A percentile compares a stretch with the other conserved stretches of the same genome.
Conservation (phyloP, 2,888 invertebrate species). For the Andrena haemorrhoa region DNA sequence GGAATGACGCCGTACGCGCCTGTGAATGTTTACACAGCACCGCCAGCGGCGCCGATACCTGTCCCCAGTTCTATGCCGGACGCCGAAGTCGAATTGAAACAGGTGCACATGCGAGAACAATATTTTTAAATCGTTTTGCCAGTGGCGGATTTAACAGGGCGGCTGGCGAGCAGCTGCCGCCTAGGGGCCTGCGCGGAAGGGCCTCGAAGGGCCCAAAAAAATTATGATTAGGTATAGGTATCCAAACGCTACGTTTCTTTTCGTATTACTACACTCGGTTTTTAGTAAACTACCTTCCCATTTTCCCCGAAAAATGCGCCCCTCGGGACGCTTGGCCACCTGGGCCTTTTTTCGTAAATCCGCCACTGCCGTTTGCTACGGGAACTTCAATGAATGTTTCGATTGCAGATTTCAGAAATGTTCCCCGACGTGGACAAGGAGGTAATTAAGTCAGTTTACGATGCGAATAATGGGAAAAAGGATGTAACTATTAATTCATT, state of each 20-base stretch:
- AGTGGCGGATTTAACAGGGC: no score
- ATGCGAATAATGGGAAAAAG: conserved; percentile 95
- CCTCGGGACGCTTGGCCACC: no score
- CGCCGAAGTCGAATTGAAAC: conserved; percentile 88
- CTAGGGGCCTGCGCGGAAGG: no score
- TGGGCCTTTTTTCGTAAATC: no score
- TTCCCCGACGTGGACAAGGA: conserved; percentile 98
- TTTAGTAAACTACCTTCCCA: no score
- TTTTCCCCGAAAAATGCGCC: no score
- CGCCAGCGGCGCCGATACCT: conserved; percentile 82
- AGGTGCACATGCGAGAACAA: conserved; percentile 83
- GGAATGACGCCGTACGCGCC: conserved; percentile 83
- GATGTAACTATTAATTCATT: conserved; percentile 96
- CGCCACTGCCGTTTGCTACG: no score
- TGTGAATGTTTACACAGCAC: conserved; percentile 86
- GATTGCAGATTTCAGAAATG: conserved; percentile 95
- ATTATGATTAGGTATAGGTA: no score
- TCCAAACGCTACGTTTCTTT: no score
- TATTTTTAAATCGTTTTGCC: background rate
- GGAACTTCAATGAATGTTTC: background rate
- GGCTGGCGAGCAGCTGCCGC: no score
- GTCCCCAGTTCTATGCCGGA: conserved; percentile 84
- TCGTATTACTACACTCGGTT: no score
- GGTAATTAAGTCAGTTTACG: conserved; percentile 95
- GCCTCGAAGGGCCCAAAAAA: no score